Base-by-base conservation (phyloP, 2,797 vertebrate genomes). In the Sandelia bainsii region DNA sequence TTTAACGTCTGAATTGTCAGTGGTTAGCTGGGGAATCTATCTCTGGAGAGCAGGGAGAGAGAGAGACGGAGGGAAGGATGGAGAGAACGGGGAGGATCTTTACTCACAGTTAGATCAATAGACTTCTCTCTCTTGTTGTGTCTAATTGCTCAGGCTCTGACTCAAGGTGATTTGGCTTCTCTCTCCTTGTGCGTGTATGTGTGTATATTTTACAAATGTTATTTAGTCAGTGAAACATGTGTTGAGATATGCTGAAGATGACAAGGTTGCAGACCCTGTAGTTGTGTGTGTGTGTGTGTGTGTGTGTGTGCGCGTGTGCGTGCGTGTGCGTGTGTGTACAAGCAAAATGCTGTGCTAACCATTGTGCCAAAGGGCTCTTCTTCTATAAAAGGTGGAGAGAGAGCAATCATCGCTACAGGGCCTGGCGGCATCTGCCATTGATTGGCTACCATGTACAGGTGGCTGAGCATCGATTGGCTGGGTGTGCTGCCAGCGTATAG, bases 401-500 rank as follows among this genome's bases (percentile, higher is more conserved):
- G 91, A 84, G 78, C 74, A 91, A 91, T 93, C 88, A 90, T 93
- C 88, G 74, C 86, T 61, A 40, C 83, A 66, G 80, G 79, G 56
- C 73, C 79, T 61, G 16, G 82, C 69, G 75, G 89, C 86, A 84
- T 89, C 88, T 88, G 66, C 77, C 83, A 93, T 94, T 54, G 93
- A 93, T 89, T 81, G 79, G 83, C 76, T 39, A 12, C 68, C 65
- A 72, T 87, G 91, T 90, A 87, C 91, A 89, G 85, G 90, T 92
- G 79, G 87, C 84, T 48, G 72, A 68, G 67, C 81, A 88, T 92
- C 50, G 84, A 87, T 91, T 82, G 78, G 86, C 78, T 3, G 25
- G 69, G 79, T 59, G 34, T 51, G 67, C 78, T 81, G 87, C 81
- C 46, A 74, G 83, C 57, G 16, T 79, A 83, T 84, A 85, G 87